Base-by-base conservation (phyloP, 2,113 vertebrate genomes). In the Scatophagus argus region DNA sequence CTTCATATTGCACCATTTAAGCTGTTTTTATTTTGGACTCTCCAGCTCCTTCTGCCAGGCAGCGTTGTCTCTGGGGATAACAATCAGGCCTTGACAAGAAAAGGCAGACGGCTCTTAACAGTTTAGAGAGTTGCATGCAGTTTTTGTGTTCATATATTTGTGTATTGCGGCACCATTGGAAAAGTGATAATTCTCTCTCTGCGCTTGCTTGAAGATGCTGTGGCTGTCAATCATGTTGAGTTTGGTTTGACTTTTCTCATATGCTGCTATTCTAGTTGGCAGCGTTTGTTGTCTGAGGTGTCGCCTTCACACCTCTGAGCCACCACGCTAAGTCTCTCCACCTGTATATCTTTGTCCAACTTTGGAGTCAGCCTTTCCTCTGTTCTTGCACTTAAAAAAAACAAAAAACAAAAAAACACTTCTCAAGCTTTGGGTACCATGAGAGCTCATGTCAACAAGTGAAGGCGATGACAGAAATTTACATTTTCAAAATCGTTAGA, bases 1-100 rank as follows among this genome's bases (percentile, higher is more conserved):
- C 92, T 91, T 86, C 89, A 92, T 90, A 92, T 92, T 93, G 91
- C 91, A 87, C 86, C 90, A 92, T 91, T 93, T 91, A 86, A 82
- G 83, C 74, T 84, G 87, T 90, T 91, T 92, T 88, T 91, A 90
- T 91, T 92, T 90, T 85, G 85, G 88, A 83, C 88, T 91, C 79
- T 84, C 60, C 76, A 55, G 73, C 79, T 89, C 56, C 61, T 83
- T 88, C 79, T 70, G 81, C 74, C 75, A 88, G 85, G 65, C 61
- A 6, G 55, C 49, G 21, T 46, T 32, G 41, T 90, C 87, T 87
- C 88, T 51, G 62, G 78, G 87, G 86, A 88, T 68, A 76, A 86
- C 68, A 73, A 85, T 84, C 64, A 61, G 81, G 72, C 79, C 65
- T 81, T 63, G 39, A 82, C 66, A 70, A 83, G 73, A 80, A 62